These are phyloP conservation scores for Drepana arcuata DNA, from an alignment of 1,140 invertebrate genomes.

Conservation along the genomic window DNA sequence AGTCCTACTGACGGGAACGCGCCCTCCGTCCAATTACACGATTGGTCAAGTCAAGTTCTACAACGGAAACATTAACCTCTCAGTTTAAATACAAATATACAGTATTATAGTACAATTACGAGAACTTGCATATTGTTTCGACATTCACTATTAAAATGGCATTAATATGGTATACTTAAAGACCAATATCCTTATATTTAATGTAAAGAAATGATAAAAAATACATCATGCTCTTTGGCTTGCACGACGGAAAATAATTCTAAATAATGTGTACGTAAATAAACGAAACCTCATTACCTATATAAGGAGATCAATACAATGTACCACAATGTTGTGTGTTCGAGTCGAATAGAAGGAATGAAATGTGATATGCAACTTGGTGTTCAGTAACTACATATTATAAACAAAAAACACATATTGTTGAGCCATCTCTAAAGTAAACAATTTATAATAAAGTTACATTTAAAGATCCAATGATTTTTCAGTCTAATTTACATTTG, in stretches of 20 bases:
- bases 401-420: too few species aligned
- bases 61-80: conserved; percentile 48
- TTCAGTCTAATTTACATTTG: conserved; percentile 66
- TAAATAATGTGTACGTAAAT: conserved; percentile 28
- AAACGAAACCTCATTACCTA: conserved; percentile 48
- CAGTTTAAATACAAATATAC: conserved; percentile 67
- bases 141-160: conserved; percentile 66
- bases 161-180: conserved; percentile 64
- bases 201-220: conserved; percentile 63
- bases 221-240: conserved; percentile 71
- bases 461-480: conserved; percentile 36
- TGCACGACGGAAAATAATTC: conserved; percentile 61
- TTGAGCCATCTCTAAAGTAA: too few species aligned
- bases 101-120: conserved; percentile 63
- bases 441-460: conserved; percentile 13
- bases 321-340: conserved; percentile 17
- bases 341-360: conserved; percentile 17
- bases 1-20: conserved; percentile 49
- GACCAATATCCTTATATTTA: conserved; percentile 53
- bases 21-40: conserved; percentile 41
- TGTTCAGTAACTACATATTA: too few species aligned
- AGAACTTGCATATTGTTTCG: conserved; percentile 49
- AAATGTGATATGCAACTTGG: conserved; percentile 52
- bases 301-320: conserved; percentile 58
- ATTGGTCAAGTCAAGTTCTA: conserved; percentile 65